These are phyloP conservation scores for Ceratothoa steindachneri DNA, from an alignment of 2,888 invertebrate genomes.

Conservation along the genomic window DNA sequence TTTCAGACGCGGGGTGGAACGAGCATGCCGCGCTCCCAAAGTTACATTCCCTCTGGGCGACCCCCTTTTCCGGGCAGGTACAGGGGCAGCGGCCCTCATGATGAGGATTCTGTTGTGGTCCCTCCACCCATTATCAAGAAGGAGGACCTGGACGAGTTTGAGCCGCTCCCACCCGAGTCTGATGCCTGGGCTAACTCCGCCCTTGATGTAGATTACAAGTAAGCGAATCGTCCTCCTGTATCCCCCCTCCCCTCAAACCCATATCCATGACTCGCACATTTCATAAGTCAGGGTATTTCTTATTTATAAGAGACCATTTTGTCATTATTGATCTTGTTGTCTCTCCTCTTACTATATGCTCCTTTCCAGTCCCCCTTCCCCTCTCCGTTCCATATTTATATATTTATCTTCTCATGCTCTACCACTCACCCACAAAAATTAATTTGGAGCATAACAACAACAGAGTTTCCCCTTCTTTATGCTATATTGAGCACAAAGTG, in stretches of 20 bases:
- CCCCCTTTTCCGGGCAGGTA: slow-evolving; percentile 27
- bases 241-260: neutral
- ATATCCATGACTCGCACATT: neutral
- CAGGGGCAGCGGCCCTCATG: slow-evolving; percentile 15
- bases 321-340: too few relatives aligned
- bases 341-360: too few relatives aligned
- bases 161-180: neutral
- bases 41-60: slow-evolving; percentile 4
- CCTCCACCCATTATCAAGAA: slow-evolving; percentile 80
- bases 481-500: too few relatives aligned
- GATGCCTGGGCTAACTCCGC: slow-evolving; percentile 45
- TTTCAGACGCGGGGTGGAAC: neutral
- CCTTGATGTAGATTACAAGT: slow-evolving; percentile 45
- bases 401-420: too few relatives aligned
- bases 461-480: too few relatives aligned
- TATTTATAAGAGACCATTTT: too few relatives aligned
- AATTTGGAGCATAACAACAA: too few relatives aligned
- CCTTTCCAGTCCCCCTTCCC: too few relatives aligned
- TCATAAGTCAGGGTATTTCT: too few relatives aligned
- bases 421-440: too few relatives aligned
- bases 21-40: neutral
- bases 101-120: slow-evolving; percentile 26
- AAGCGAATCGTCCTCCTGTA: slow-evolving; percentile 6
- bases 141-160: slow-evolving; percentile 80
- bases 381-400: too few relatives aligned